phyloP scores from a whole-genome alignment of 2,888 invertebrate species.

The Nemapogon koenigi region DNA sequence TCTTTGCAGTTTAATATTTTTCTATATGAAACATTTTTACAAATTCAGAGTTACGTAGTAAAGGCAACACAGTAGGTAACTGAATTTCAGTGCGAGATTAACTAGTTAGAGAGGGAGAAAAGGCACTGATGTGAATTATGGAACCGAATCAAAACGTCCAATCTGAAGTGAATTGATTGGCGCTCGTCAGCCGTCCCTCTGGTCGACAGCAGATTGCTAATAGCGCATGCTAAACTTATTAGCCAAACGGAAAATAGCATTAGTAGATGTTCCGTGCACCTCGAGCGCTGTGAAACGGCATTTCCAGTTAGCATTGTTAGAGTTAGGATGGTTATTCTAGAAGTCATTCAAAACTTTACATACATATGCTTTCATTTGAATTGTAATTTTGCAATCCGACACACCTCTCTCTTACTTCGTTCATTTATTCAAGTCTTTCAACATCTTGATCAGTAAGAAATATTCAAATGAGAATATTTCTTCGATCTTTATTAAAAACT shows the following conservation, averaged over 20 bases:
- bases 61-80: too few relatives aligned
- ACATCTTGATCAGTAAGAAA: too few relatives aligned
- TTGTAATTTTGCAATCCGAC: too few relatives aligned
- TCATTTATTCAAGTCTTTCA: too few relatives aligned
- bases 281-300: slow-evolving; percentile 43
- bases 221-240: slow-evolving; percentile 63
- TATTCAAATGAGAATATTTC: too few relatives aligned
- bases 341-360: slow-evolving; percentile 50
- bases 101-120: neutral
- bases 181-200: slow-evolving; percentile 35
- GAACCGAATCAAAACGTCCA: slow-evolving; percentile 55
- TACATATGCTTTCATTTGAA: too few relatives aligned
- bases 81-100: too few relatives aligned
- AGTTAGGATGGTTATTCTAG: slow-evolving; percentile 52
- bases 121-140: slow-evolving; percentile 17
- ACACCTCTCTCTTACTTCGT: too few relatives aligned
- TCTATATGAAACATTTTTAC: too few relatives aligned
- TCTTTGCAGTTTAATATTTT: too few relatives aligned
- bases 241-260: slow-evolving; percentile 61
- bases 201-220: slow-evolving; percentile 57
- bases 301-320: slow-evolving; percentile 48
- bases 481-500: too few relatives aligned
- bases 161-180: slow-evolving; percentile 60
- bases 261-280: slow-evolving; percentile 31
- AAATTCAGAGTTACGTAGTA: too few relatives aligned